phyloP scores from a whole-genome alignment of 2,797 vertebrate species.

The Carcharodon carcharias region DNA sequence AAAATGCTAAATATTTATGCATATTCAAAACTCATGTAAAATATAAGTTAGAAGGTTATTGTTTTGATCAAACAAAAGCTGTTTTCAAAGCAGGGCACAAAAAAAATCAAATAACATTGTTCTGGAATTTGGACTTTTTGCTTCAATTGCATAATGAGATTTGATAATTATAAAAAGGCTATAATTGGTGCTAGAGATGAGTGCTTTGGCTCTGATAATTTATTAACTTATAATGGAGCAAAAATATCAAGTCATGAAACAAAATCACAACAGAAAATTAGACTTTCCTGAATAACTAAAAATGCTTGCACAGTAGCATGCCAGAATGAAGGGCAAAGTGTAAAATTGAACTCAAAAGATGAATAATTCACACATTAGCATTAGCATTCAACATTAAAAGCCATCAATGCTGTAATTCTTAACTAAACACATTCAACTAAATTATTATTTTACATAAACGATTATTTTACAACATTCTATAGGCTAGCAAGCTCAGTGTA shows the following conservation, averaged over 20 bases:
- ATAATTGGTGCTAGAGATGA: not conserved
- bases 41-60: not conserved
- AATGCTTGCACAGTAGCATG: not conserved
- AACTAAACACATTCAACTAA: constrained; percentile 16
- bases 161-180: not conserved
- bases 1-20: not conserved
- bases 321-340: constrained; percentile 1
- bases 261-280: constrained; percentile 12
- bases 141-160: not conserved
- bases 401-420: not conserved
- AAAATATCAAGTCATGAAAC: not conserved
- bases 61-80: not conserved
- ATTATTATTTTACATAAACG: not conserved
- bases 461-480: not conserved
- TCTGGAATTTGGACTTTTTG: not conserved
- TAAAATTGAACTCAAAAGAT: not conserved
- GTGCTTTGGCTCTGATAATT: not conserved
- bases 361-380: constrained; percentile 29
- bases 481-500: not conserved
- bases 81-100: not conserved
- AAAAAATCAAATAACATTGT: not conserved
- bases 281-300: constrained; percentile 2
- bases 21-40: no score
- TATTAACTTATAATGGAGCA: not conserved
- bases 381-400: not conserved